Evolutionary conservation across 2,113 vertebrate species (phyloP).

Genomic region (Phainopepla nitens): DNA sequence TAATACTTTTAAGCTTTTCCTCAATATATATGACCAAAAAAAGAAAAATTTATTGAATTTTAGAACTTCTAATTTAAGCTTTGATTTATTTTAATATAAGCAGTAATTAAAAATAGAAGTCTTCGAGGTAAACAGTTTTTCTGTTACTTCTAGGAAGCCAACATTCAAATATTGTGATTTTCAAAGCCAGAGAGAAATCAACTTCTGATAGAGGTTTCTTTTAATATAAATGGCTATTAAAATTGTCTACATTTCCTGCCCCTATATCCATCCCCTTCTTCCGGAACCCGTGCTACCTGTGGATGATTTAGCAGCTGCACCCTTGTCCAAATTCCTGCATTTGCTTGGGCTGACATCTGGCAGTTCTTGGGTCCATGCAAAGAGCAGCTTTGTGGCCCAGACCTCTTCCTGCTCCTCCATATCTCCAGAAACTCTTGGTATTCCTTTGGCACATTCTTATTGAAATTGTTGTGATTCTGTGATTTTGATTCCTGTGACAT

Average conservation of each 20-base stretch:
- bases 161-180: background rate
- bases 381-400: background rate
- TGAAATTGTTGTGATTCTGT: background rate
- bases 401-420: background rate
- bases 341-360: background rate
- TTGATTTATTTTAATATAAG: background rate
- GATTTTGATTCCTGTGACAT: background rate
- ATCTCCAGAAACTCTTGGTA: background rate
- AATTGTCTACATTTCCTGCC: background rate
- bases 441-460: background rate
- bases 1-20: background rate
- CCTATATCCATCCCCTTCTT: background rate
- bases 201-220: background rate
- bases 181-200: background rate
- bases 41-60: background rate
- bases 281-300: fast-evolving
- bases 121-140: background rate
- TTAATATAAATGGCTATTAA: background rate
- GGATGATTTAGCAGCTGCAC: background rate
- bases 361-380: background rate
- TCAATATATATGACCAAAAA: background rate
- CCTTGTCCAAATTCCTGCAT: background rate
- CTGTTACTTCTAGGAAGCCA: background rate
- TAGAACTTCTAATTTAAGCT: background rate
- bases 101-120: background rate